These are phyloP conservation scores for Hemiprocne comata DNA, from an alignment of 2,113 vertebrate species.

Conservation along the genomic window DNA sequence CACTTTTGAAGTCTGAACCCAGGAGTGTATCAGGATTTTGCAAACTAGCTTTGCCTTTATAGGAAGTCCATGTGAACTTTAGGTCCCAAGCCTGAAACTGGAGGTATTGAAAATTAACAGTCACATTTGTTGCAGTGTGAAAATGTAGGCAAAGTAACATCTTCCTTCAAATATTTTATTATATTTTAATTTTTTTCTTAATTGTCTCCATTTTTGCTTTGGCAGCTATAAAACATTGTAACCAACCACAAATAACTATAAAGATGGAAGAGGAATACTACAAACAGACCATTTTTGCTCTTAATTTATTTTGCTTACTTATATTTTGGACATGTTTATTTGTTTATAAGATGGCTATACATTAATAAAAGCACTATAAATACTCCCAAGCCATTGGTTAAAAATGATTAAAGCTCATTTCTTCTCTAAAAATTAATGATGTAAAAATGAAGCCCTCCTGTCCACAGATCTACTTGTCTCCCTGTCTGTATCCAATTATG, in stretches of 20 bases:
- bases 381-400: background rate
- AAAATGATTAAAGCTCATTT: background rate
- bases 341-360: background rate
- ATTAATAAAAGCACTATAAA: slow-evolving; percentile 16
- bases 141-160: background rate
- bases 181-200: background rate
- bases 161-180: background rate
- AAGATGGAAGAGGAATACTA: background rate
- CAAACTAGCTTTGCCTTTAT: background rate
- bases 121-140: background rate
- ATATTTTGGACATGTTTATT: slow-evolving; percentile 1
- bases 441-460: background rate
- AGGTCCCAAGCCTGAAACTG: background rate
- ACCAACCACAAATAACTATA: background rate
- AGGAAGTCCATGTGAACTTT: background rate
- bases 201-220: background rate
- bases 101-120: background rate
- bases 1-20: background rate
- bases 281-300: background rate
- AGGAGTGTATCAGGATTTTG: background rate
- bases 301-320: slow-evolving; percentile 21
- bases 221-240: background rate
- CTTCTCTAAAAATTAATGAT: background rate
- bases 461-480: background rate
- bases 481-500: background rate